Evolutionary conservation across 2,113 vertebrate species (phyloP).

Genomic region (Accipiter cooperii): DNA sequence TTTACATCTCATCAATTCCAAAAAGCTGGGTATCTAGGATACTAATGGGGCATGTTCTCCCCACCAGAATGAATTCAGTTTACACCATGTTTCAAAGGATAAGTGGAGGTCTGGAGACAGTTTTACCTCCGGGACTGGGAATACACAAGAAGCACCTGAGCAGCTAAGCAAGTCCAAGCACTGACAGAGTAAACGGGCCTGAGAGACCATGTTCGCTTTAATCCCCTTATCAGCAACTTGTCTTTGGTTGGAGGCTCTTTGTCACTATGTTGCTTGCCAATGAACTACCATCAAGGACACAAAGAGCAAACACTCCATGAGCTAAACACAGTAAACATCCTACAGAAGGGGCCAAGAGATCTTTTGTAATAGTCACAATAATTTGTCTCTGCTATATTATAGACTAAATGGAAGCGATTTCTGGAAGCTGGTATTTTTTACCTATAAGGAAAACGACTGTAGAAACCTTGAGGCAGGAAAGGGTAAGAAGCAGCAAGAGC

Average conservation of each 20-base stretch:
- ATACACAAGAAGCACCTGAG: neutral
- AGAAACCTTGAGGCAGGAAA: neutral
- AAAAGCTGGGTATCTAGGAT: constrained; percentile 15
- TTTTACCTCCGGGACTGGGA: neutral
- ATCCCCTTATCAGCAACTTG: neutral
- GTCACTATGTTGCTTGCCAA: neutral
- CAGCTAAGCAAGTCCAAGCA: neutral
- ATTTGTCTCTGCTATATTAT: neutral
- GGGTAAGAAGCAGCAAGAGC: neutral
- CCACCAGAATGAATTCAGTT: neutral
- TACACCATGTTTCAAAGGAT: neutral
- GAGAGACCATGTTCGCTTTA: neutral
- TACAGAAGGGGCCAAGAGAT: neutral
- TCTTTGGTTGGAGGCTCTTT: neutral
- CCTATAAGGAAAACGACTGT: neutral
- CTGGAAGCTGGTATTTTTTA: neutral
- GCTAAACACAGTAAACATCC: neutral
- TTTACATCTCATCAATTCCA: neutral
- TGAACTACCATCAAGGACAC: constrained; percentile 1
- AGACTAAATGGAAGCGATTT: neutral
- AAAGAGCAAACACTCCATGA: neutral
- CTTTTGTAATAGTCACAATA: neutral
- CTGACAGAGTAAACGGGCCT: neutral
- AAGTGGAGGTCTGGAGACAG: neutral
- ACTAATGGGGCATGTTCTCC: neutral